Evolutionary conservation across 2,113 vertebrate genomes (phyloP), one percentile per base, ranked within the genome.

Genomic region (Mobula birostris): DNA sequence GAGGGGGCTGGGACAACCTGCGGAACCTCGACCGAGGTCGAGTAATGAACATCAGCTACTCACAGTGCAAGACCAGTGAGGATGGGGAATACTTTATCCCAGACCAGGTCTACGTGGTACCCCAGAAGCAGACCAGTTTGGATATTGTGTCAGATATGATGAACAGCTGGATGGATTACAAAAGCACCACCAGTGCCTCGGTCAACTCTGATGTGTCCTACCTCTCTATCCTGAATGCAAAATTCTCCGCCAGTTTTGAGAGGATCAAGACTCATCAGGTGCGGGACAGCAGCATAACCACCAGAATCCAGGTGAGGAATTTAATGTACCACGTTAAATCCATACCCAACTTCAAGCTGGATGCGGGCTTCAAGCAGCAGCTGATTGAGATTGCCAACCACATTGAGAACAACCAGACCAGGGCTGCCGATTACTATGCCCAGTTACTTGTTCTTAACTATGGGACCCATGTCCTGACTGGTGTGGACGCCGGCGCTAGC

Each of bases 1-100:
- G 98, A 0, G 98, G 98, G 0, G 98, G 98, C 61, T 99, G 98
- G 98, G 98, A 99, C 95, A 99, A 99, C 78, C 97, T 99, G 66
- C 96, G 98, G 0, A 99, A 99, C 94, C 1, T 98, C 94, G 98
- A 99, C 93, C 97, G 97, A 97, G 98, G 98, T 1, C 97, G 97
- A 94, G 98, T 99, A 93, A 97, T 98, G 96, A 97, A 96, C 91
- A 90, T 98, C 94, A 97, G 95, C 94, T 99, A 98, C 95, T 96
- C 94, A 0, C 96, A 96, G 94, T 99, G 98, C 94, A 97, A 96
- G 96, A 98, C 97, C 95, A 98, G 97, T 0, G 98, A 98, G 74
- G 98, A 99, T 0, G 97, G 98, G 0, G 91, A 96, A 94, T 99
- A 99, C 80, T 94, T 98, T 94, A 97, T 99, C 94, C 98, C 98